These are phyloP conservation scores for Thymallus thymallus DNA, from an alignment of 2,113 vertebrate genomes.

Conservation along the genomic window DNA sequence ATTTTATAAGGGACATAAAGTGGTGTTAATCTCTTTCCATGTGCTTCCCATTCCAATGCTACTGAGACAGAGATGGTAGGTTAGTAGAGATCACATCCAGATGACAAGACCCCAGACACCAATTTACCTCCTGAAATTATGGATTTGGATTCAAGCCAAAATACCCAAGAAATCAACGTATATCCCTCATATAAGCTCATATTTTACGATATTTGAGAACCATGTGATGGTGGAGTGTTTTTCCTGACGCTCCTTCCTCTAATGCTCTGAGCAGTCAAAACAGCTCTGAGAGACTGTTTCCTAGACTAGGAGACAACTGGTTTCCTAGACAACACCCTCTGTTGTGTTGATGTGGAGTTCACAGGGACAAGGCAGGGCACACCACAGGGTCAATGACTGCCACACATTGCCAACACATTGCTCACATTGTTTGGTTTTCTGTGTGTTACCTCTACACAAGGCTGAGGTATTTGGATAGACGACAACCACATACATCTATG, in stretches of 20 bases:
- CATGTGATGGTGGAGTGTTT: no score
- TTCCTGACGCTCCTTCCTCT: no score
- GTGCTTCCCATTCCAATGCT: conserved; percentile 5
- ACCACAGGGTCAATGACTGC: conserved; percentile 27
- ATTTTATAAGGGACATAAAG: neutral
- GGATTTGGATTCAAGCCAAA: no score
- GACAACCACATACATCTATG: no score
- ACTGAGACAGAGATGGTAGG: neutral
- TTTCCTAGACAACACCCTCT: no score
- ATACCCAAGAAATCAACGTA: no score
- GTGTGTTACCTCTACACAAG: conserved; percentile 15
- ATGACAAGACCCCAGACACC: neutral
- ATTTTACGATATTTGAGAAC: no score
- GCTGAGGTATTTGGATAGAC: conserved; percentile 3
- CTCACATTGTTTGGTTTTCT: conserved; percentile 32
- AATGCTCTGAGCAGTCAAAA: neutral
- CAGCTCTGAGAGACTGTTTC: conserved; percentile 7
- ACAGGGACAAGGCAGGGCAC: no score
- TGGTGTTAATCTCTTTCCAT: conserved; percentile 1
- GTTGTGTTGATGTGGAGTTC: no score
- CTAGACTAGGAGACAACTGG: neutral
- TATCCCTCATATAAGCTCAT: no score
- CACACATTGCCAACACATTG: conserved; percentile 29
- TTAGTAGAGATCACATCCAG: no score
- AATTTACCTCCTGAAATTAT: neutral